Percentiles rank a stretch among this genome's conserved stretches.
Evolutionary conservation across 1,140 invertebrate genomes (phyloP).

Genomic region (Diabrotica undecimpunctata): DNA sequence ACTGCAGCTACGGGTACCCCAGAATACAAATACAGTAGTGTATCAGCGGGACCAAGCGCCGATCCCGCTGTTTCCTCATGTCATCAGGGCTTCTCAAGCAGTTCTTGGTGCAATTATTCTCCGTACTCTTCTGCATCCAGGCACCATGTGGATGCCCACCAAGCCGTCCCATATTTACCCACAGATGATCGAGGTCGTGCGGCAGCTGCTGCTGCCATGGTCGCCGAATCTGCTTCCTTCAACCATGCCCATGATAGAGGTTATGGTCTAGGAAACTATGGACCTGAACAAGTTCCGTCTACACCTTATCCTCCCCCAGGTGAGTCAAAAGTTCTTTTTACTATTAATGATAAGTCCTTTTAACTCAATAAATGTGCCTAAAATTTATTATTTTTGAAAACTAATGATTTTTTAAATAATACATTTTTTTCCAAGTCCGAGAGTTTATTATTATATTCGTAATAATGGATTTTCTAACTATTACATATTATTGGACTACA

Average conservation of each 20-base stretch:
- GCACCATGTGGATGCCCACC: conserved; percentile 58
- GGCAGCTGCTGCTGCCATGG: conserved; percentile 56
- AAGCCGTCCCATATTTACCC: conserved; percentile 63
- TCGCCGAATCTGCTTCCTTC: conserved; percentile 58
- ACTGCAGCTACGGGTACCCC: conserved; percentile 52
- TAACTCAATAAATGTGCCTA: no score
- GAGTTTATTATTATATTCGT: no score
- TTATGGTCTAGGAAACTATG: conserved; percentile 73
- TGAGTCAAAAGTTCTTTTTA: conserved; percentile 27
- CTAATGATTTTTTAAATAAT: no score
- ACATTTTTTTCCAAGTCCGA: no score
- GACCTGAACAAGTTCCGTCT: conserved; percentile 69
- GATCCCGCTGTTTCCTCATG: conserved; percentile 59
- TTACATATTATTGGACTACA: no score
- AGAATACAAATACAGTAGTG: conserved; percentile 61
- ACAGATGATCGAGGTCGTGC: conserved; percentile 63
- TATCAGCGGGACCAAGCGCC: conserved; percentile 52
- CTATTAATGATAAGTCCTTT: no score
- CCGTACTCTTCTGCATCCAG: conserved; percentile 62
- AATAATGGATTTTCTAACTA: no score
- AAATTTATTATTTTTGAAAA: no score
- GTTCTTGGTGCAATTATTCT: conserved; percentile 71
- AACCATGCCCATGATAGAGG: conserved; percentile 62
- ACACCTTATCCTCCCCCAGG: conserved; percentile 78
- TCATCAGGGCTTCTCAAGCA: conserved; percentile 67